phyloP scores from a whole-genome alignment of 2,888 invertebrate genomes.

The Eupeodes luniger region DNA sequence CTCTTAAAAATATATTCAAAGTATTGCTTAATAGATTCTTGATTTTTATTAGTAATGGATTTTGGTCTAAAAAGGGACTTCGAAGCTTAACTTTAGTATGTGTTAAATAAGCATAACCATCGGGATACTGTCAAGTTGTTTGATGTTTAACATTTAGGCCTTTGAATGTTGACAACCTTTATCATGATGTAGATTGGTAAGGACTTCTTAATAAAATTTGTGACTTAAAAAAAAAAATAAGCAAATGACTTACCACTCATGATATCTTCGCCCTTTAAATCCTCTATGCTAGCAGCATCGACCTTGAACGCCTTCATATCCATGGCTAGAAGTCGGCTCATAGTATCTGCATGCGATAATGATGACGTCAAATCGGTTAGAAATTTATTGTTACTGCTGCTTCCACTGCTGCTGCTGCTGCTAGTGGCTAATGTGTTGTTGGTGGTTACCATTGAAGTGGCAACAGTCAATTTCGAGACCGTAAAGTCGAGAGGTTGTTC shows the following conservation, averaged over 20 bases:
- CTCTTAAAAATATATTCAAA: too few relatives aligned
- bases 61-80: too few relatives aligned
- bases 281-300: slow-evolving; percentile 31
- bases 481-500: slow-evolving; percentile 78
- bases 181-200: too few relatives aligned
- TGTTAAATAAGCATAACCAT: too few relatives aligned
- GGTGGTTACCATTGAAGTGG: slow-evolving; percentile 52
- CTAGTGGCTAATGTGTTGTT: slow-evolving; percentile 17
- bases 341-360: slow-evolving; percentile 73
- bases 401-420: not conserved
- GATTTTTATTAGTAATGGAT: too few relatives aligned
- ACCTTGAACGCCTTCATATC: slow-evolving; percentile 69
- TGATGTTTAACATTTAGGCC: too few relatives aligned
- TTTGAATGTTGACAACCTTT: too few relatives aligned
- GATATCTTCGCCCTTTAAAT: slow-evolving; percentile 42
- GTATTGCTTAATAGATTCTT: too few relatives aligned
- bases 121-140: too few relatives aligned
- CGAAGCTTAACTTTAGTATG: too few relatives aligned
- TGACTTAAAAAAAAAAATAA: too few relatives aligned
- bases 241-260: slow-evolving; percentile 55
- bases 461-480: slow-evolving; percentile 58
- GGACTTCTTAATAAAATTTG: too few relatives aligned
- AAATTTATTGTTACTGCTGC: slow-evolving; percentile 67
- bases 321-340: slow-evolving; percentile 71
- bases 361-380: slow-evolving; percentile 74